phyloP scores from a whole-genome alignment of 1,140 invertebrate species.

The Gryon sp. region DNA sequence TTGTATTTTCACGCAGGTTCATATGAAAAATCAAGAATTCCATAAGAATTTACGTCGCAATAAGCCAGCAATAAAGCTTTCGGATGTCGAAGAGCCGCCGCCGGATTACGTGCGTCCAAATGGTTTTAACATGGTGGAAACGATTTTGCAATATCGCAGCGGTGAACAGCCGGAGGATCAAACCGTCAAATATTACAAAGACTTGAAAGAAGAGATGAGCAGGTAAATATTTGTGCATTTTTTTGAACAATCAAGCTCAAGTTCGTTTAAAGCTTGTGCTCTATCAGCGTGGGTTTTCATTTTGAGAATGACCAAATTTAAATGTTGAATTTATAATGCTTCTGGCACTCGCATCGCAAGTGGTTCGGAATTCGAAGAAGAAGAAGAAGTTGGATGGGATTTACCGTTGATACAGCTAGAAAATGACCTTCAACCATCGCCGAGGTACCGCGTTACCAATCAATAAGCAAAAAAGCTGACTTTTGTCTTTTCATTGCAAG shows the following conservation, averaged over 20 bases:
- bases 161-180: conserved; percentile 74
- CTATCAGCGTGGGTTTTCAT: conserved; percentile 10
- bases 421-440: conserved; percentile 79
- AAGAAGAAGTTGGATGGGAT: conserved; percentile 80
- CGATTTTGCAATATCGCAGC: conserved; percentile 76
- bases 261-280: neutral
- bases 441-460: conserved; percentile 69
- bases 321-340: conserved; percentile 73
- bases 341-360: conserved; percentile 77
- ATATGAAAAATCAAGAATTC: conserved; percentile 84
- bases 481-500: conserved; percentile 11
- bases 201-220: conserved; percentile 80
- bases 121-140: conserved; percentile 82
- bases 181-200: conserved; percentile 78
- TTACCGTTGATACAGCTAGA: conserved; percentile 80
- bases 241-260: conserved; percentile 4
- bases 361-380: conserved; percentile 80
- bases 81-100: conserved; percentile 80
- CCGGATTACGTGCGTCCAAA: conserved; percentile 81
- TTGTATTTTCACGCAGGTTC: too few relatives aligned
- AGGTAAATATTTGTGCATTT: conserved; percentile 78
- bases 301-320: conserved; percentile 65
- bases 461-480: conserved; percentile 28
- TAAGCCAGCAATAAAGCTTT: conserved; percentile 81
- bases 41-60: conserved; percentile 85